A percentile compares a stretch with the other conserved stretches of the same genome.
Evolutionary conservation across 2,888 invertebrate species (phyloP).

Genomic region (Hipparchia semele): DNA sequence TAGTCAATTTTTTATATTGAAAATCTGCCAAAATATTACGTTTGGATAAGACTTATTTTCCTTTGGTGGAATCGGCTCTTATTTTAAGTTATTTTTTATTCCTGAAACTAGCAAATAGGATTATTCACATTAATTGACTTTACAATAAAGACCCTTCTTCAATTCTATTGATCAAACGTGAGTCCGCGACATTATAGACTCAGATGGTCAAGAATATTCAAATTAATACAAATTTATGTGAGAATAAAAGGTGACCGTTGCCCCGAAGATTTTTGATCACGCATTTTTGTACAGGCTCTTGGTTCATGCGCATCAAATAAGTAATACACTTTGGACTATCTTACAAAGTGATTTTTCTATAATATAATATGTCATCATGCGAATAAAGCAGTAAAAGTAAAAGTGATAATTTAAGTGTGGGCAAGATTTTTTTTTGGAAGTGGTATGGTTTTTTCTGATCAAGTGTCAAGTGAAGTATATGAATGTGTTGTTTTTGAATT

Average conservation of each 20-base stretch:
- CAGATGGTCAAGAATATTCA: conserved; percentile 48
- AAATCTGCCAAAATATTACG: no score
- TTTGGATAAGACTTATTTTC: no score
- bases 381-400: not conserved
- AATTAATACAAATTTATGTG: conserved; percentile 72
- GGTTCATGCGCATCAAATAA: conserved; percentile 34
- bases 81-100: no score
- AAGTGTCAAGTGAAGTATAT: not conserved
- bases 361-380: no score
- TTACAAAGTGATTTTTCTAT: no score
- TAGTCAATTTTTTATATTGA: no score
- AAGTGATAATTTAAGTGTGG: not conserved
- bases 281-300: conserved; percentile 58
- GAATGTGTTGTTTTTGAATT: not conserved
- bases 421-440: not conserved
- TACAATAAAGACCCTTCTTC: conserved; percentile 7
- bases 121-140: not conserved
- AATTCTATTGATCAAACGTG: not conserved
- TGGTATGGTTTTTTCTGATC: no score
- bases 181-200: conserved; percentile 1
- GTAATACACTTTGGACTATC: no score
- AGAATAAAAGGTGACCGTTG: conserved; percentile 61
- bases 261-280: conserved; percentile 45
- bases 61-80: no score
- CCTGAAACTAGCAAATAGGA: not conserved